Evolutionary conservation across 2,797 vertebrate species (phyloP).

Genomic region (Malacoctenus gilli): DNA sequence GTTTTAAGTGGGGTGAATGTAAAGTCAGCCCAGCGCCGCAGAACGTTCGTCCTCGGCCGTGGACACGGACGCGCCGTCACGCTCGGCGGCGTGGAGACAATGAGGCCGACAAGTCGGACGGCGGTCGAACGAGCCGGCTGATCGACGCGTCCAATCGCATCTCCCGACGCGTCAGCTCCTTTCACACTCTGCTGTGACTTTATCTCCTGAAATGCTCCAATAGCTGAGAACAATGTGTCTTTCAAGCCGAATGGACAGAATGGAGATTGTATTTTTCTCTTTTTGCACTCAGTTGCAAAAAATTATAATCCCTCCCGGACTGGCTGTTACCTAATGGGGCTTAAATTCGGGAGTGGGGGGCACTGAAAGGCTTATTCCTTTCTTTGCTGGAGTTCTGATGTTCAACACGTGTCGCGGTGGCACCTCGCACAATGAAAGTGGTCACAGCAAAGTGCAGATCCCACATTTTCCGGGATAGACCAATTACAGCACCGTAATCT

Average conservation of each 20-base stretch:
- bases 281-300: conserved; percentile 35
- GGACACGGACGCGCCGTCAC: conserved; percentile 6
- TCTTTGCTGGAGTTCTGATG: conserved; percentile 25
- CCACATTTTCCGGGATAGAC: conserved; percentile 47
- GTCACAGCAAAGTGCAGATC: conserved; percentile 57
- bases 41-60: conserved; percentile 9
- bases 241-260: conserved; percentile 27
- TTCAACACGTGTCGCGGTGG: conserved; percentile 47
- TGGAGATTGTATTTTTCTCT: conserved; percentile 11
- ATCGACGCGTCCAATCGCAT: conserved; percentile 44
- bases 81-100: conserved; percentile 19
- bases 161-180: conserved; percentile 33
- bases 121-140: conserved; percentile 48
- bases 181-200: conserved; percentile 18
- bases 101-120: conserved; percentile 34
- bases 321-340: conserved; percentile 22
- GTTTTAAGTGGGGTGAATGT: background rate
- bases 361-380: conserved; percentile 31
- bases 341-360: conserved; percentile 34
- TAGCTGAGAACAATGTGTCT: conserved; percentile 18
- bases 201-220: conserved; percentile 39
- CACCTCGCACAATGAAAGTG: conserved; percentile 58
- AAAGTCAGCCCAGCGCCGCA: conserved; percentile 2
- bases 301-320: conserved; percentile 45
- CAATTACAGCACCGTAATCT: conserved; percentile 59